Conservation (phyloP, 2,113 vertebrate species). For the Lipotes vexillifer region DNA sequence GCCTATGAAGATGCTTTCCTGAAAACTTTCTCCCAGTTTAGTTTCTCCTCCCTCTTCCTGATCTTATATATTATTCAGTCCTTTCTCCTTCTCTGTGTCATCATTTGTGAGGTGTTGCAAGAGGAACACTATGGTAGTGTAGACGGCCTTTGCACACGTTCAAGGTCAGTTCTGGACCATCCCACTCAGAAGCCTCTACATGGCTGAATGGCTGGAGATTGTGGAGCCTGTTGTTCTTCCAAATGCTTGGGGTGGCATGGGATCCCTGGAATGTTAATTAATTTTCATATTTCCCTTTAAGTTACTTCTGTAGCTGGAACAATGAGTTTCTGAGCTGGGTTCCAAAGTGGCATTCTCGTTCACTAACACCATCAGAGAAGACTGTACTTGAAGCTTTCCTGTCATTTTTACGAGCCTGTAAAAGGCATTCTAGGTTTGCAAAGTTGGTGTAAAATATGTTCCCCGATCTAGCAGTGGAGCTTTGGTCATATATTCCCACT, state of each 20-base stretch:
- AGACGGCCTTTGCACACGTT: background rate
- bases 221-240: background rate
- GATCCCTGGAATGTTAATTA: slow-evolving; percentile 30
- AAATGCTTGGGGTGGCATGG: background rate
- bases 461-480: background rate
- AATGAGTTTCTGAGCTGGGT: slow-evolving; percentile 4
- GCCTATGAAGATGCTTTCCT: background rate
- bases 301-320: background rate
- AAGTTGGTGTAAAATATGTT: background rate
- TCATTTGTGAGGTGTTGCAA: background rate
- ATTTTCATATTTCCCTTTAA: slow-evolving; percentile 44
- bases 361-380: background rate
- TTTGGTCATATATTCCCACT: background rate
- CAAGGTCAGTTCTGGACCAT: background rate
- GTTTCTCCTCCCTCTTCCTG: background rate
- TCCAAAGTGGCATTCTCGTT: background rate
- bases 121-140: accelerated
- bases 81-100: background rate
- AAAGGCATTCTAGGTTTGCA: background rate
- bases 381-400: background rate
- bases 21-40: background rate
- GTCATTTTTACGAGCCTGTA: background rate
- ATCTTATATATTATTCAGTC: background rate
- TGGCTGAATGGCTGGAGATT: background rate
- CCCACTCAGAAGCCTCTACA: background rate